These are phyloP conservation scores for Pogona vitticeps DNA, from an alignment of 2,113 vertebrate genomes.

Conservation along the genomic window DNA sequence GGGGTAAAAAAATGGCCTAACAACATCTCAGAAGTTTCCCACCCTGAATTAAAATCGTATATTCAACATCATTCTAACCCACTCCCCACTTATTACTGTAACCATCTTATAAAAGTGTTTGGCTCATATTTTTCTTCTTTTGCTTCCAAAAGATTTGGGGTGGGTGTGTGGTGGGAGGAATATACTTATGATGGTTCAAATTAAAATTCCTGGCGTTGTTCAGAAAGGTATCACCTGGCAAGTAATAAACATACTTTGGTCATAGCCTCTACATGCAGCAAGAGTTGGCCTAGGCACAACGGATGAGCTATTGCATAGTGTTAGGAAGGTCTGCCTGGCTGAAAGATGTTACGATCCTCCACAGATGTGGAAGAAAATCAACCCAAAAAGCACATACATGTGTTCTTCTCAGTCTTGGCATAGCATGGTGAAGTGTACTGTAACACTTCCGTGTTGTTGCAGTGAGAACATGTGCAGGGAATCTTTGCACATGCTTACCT, in stretches of 20 bases:
- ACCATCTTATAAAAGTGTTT: background rate
- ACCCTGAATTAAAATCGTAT: too few species aligned
- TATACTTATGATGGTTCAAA: too few species aligned
- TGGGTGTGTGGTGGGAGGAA: too few species aligned
- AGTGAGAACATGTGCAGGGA: background rate
- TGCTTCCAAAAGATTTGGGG: background rate
- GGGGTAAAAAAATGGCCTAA: too few species aligned
- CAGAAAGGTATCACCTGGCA: too few species aligned
- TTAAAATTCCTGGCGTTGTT: too few species aligned
- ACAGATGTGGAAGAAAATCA: background rate
- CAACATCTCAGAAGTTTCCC: too few species aligned
- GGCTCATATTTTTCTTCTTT: background rate
- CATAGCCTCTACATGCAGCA: background rate
- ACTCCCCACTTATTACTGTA: background rate
- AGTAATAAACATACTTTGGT: too few species aligned
- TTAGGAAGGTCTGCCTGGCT: background rate
- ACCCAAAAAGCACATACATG: background rate
- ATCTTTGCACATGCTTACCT: background rate
- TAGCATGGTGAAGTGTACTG: background rate
- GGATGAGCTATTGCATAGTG: background rate
- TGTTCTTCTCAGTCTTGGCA: background rate
- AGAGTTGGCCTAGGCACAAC: background rate
- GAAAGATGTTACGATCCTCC: background rate
- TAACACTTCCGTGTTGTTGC: background rate
- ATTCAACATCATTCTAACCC: too few species aligned